Evolutionary conservation across 2,888 invertebrate genomes (phyloP).

Genomic region (Clepsis dumicolana): DNA sequence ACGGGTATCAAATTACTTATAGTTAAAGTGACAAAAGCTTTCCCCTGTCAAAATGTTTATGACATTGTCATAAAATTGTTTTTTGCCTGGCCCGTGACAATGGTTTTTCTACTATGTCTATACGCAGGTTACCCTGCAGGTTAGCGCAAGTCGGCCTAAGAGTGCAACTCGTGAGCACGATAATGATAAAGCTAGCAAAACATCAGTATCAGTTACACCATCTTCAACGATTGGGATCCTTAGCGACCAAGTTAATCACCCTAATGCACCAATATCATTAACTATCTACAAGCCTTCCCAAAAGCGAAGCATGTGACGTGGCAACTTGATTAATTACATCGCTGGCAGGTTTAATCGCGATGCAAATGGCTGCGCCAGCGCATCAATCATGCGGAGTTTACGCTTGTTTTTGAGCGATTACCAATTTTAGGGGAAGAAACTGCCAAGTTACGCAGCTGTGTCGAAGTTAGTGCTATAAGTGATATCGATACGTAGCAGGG

Average conservation of each 20-base stretch:
- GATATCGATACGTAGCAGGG: background rate
- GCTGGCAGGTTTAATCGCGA: conserved; percentile 5
- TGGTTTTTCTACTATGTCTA: too few relatives aligned
- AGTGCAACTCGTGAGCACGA: too few relatives aligned
- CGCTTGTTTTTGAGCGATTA: conserved; percentile 16
- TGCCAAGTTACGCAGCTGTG: background rate
- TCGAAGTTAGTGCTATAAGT: background rate
- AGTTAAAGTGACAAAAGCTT: too few relatives aligned
- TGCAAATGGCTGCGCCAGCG: conserved; percentile 17
- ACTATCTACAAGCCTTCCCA: background rate
- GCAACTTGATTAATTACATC: conserved; percentile 4
- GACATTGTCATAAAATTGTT: too few relatives aligned
- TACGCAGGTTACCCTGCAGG: too few relatives aligned
- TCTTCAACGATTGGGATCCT: background rate
- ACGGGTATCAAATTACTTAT: too few relatives aligned
- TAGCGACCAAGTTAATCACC: background rate
- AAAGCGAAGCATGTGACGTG: background rate
- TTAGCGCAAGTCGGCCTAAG: too few relatives aligned
- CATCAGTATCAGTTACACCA: background rate
- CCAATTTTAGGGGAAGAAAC: conserved; percentile 4
- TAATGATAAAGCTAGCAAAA: background rate
- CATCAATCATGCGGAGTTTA: conserved; percentile 18
- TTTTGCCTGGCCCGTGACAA: too few relatives aligned
- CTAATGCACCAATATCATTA: conserved; percentile 1
- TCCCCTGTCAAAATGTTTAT: too few relatives aligned